A percentile compares a stretch with the other conserved stretches of the same genome.
phyloP scores from a whole-genome alignment of 2,797 vertebrate species.

The Staurois parvus region DNA sequence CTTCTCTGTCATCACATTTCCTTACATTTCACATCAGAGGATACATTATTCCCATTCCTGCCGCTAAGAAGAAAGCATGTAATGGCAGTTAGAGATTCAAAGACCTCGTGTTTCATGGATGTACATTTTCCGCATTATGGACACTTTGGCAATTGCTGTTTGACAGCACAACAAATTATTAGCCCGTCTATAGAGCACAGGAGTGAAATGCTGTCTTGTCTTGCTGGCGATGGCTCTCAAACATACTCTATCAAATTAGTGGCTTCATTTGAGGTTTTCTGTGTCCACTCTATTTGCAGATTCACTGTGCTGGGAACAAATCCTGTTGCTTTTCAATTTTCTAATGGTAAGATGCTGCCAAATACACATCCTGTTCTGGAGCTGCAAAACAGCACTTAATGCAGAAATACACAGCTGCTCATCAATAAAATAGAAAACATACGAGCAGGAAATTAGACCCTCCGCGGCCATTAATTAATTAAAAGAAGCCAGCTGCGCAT shows the following conservation, averaged over 20 bases:
- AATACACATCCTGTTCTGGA: slow-evolving; percentile 50
- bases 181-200: neutral
- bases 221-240: neutral
- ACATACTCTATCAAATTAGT: slow-evolving; percentile 26
- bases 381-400: slow-evolving; percentile 34
- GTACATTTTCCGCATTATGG: neutral
- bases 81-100: neutral
- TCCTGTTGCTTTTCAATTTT: slow-evolving; percentile 44
- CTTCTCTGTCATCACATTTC: too few species aligned
- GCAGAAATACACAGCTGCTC: slow-evolving; percentile 47
- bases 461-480: slow-evolving; percentile 54
- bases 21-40: too few species aligned
- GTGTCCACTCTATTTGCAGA: slow-evolving; percentile 15
- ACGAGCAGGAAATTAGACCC: slow-evolving; percentile 50
- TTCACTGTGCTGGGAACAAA: neutral
- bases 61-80: neutral
- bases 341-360: slow-evolving; percentile 52
- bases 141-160: neutral
- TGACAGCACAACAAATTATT: neutral
- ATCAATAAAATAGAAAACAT: slow-evolving; percentile 47
- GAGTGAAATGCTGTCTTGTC: neutral
- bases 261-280: slow-evolving; percentile 16
- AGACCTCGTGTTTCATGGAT: neutral
- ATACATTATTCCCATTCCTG: too few species aligned
- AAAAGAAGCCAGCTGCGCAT: slow-evolving; percentile 47